These are phyloP conservation scores for Engraulis encrasicolus DNA, from an alignment of 2,113 vertebrate species.

Conservation along the genomic window DNA sequence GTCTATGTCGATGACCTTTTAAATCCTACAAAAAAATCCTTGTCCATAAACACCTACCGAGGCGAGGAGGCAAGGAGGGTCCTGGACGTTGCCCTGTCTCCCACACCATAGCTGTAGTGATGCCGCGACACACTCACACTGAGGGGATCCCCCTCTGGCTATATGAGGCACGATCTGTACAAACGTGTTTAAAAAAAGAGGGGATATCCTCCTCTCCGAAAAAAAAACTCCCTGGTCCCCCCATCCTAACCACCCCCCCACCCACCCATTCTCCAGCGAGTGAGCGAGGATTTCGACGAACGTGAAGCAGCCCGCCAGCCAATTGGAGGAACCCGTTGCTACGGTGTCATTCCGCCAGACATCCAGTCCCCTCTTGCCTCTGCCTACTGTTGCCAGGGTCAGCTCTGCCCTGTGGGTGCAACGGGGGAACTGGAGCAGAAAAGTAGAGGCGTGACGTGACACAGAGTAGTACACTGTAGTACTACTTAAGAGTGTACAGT, in stretches of 20 bases:
- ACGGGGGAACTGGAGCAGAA: constrained; percentile 6
- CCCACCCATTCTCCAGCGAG: neutral
- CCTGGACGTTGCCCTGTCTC: neutral
- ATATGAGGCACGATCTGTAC: neutral
- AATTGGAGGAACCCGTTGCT: neutral
- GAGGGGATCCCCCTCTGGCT: neutral
- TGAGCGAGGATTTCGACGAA: neutral
- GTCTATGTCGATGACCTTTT: neutral
- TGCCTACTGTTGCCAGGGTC: constrained; percentile 10
- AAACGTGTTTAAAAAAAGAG: neutral
- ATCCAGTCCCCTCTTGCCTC: constrained; percentile 5
- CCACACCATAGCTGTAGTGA: neutral
- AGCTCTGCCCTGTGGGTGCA: neutral
- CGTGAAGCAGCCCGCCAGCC: neutral
- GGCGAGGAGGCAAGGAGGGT: neutral
- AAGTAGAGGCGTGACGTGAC: neutral
- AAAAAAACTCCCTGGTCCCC: neutral
- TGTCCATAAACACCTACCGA: neutral
- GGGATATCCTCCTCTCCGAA: neutral
- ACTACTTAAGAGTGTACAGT: no score
- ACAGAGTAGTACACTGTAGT: neutral
- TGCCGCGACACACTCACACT: neutral
- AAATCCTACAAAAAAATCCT: neutral
- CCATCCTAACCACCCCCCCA: no score
- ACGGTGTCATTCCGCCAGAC: constrained; percentile 8